These are phyloP conservation scores for Stegophylla sp. DNA, from an alignment of 2,888 invertebrate genomes.

Conservation along the genomic window DNA sequence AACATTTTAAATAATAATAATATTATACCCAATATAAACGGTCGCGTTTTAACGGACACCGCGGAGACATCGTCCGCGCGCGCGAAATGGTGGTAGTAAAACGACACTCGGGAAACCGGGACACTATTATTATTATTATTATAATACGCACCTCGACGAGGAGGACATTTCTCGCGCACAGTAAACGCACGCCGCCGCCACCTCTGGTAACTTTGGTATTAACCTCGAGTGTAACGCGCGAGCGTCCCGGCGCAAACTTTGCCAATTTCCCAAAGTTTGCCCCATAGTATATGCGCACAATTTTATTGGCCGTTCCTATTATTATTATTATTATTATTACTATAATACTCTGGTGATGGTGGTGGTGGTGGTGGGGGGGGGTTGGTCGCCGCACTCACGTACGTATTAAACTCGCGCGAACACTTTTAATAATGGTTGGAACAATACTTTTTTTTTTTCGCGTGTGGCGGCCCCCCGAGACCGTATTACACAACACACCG, in stretches of 20 bases:
- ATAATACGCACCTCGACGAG: slow-evolving; percentile 35
- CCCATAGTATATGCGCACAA: slow-evolving; percentile 9
- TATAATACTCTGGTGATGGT: too few relatives aligned
- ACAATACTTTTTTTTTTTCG: slow-evolving; percentile 30
- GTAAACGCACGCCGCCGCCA: slow-evolving; percentile 23
- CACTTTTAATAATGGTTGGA: slow-evolving; percentile 1
- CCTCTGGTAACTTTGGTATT: slow-evolving; percentile 38
- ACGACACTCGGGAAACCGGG: slow-evolving; percentile 20
- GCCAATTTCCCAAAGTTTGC: slow-evolving; percentile 50
- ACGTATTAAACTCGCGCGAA: slow-evolving; percentile 17
- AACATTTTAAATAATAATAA: neutral
- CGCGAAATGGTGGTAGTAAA: slow-evolving; percentile 4
- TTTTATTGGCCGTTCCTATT: slow-evolving; percentile 44
- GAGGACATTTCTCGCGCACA: slow-evolving; percentile 38
- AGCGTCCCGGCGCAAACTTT: slow-evolving; percentile 51
- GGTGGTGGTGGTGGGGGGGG: too few relatives aligned
- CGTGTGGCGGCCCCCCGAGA: too few relatives aligned
- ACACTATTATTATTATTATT: too few relatives aligned
- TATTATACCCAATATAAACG: neutral
- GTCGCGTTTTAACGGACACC: slow-evolving; percentile 16
- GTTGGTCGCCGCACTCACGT: neutral
- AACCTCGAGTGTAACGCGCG: slow-evolving; percentile 37
- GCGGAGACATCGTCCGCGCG: neutral
- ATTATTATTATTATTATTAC: too few relatives aligned
- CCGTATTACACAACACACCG: too few relatives aligned